Percentiles rank a stretch among this genome's conserved stretches.
Conservation (phyloP, 2,888 invertebrate genomes). For the Teleiodes luculella region DNA sequence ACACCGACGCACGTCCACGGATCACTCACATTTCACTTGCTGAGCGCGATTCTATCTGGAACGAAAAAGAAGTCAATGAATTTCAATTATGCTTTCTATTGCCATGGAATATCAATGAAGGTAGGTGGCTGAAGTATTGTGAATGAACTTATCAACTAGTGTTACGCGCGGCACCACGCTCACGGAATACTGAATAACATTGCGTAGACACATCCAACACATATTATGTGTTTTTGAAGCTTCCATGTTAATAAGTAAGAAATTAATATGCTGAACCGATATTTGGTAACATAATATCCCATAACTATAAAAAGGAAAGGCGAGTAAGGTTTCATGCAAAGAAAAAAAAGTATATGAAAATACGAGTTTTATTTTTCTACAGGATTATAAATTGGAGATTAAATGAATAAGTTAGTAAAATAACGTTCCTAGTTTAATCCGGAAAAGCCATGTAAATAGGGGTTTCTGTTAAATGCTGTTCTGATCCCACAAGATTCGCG, state of each 20-base stretch:
- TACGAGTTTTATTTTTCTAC: no score
- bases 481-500: conserved; percentile 33
- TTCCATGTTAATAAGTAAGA: no score
- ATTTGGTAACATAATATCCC: no score
- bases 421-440: conserved; percentile 40
- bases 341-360: no score
- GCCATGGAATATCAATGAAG: conserved; percentile 11
- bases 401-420: no score
- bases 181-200: not conserved
- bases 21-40: conserved; percentile 33
- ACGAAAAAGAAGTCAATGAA: conserved; percentile 33
- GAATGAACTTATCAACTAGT: conserved; percentile 5
- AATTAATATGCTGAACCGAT: no score
- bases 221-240: no score
- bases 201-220: not conserved
- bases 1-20: conserved; percentile 24
- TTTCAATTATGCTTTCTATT: conserved; percentile 9
- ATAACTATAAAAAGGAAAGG: no score
- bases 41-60: conserved; percentile 42
- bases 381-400: no score
- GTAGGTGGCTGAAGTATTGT: conserved; percentile 6
- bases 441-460: conserved; percentile 58
- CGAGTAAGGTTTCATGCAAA: no score
- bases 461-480: conserved; percentile 40
- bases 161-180: not conserved